Percentiles rank a stretch among this genome's conserved stretches.
phyloP scores from a whole-genome alignment of 1,140 invertebrate species.

The Diabrotica virgifera region DNA sequence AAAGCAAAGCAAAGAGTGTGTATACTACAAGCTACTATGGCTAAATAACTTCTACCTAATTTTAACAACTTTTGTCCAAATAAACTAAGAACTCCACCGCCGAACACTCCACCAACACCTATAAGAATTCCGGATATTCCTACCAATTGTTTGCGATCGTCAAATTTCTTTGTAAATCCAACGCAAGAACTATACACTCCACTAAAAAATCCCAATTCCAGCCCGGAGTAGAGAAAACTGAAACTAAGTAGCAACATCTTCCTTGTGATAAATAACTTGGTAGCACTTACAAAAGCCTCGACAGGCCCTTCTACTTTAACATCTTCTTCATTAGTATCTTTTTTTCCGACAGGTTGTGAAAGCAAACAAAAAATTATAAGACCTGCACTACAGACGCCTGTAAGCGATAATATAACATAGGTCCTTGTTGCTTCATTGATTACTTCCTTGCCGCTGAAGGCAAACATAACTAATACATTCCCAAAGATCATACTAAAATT shows the following conservation, averaged over 20 bases:
- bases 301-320: constrained; percentile 56
- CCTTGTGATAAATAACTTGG: constrained; percentile 71
- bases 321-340: constrained; percentile 55
- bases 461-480: constrained; percentile 90
- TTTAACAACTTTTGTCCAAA: constrained; percentile 78
- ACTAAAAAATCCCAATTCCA: constrained; percentile 91
- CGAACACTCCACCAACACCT: constrained; percentile 87
- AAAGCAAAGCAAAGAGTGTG: constrained; percentile 78
- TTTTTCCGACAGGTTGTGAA: constrained; percentile 56
- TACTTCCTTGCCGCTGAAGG: constrained; percentile 72
- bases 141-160: constrained; percentile 76
- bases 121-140: constrained; percentile 92
- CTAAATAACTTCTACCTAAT: constrained; percentile 85
- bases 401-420: constrained; percentile 74
- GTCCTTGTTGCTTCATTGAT: constrained; percentile 65
- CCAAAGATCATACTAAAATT: constrained; percentile 90
- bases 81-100: constrained; percentile 75
- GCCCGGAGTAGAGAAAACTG: constrained; percentile 88
- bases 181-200: constrained; percentile 92
- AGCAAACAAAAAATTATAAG: constrained; percentile 62
- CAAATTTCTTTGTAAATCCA: constrained; percentile 75
- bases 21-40: constrained; percentile 77
- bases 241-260: constrained; percentile 85
- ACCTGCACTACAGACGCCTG: constrained; percentile 64
- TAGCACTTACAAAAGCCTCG: constrained; percentile 70